These are phyloP conservation scores for Calvadosia cruxmelitensis DNA, from an alignment of 30 jellyfish, hydroid and myxozoan species.

Conservation along the genomic window DNA sequence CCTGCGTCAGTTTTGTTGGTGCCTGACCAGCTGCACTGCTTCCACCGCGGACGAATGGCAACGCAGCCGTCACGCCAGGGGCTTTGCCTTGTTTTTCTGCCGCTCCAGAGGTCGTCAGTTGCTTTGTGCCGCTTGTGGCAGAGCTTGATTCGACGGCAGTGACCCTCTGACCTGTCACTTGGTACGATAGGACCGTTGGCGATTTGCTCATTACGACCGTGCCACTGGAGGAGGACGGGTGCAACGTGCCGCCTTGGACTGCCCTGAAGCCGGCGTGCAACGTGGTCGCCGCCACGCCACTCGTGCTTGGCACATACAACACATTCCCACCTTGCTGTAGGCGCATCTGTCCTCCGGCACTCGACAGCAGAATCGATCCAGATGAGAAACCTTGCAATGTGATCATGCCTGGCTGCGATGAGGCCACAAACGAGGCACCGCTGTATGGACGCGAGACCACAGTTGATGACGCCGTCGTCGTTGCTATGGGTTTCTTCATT, in stretches of 20 bases:
- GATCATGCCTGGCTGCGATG: neutral
- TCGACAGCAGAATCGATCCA: constrained; percentile 39
- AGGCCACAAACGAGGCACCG: neutral
- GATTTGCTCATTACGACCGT: neutral
- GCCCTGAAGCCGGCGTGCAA: constrained; percentile 9
- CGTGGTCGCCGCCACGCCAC: constrained; percentile 7
- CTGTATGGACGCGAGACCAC: neutral
- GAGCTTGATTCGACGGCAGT: neutral
- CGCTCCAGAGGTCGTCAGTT: neutral
- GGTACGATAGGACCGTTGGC: neutral
- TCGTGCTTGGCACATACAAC: constrained; percentile 7
- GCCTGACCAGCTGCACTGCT: neutral
- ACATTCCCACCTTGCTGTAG: constrained; percentile 55
- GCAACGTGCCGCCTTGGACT: constrained; percentile 5
- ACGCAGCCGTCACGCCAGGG: neutral
- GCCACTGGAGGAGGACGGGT: neutral
- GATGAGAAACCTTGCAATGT: constrained; percentile 47
- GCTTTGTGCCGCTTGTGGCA: neutral
- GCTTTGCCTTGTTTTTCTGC: neutral
- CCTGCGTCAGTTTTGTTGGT: neutral
- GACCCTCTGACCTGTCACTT: neutral
- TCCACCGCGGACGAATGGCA: neutral
- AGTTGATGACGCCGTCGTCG: no score
- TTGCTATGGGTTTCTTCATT: neutral
- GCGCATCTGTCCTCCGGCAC: constrained; percentile 60